phyloP scores from a whole-genome alignment of 2,888 invertebrate genomes.

The Stratiomys singularior region DNA sequence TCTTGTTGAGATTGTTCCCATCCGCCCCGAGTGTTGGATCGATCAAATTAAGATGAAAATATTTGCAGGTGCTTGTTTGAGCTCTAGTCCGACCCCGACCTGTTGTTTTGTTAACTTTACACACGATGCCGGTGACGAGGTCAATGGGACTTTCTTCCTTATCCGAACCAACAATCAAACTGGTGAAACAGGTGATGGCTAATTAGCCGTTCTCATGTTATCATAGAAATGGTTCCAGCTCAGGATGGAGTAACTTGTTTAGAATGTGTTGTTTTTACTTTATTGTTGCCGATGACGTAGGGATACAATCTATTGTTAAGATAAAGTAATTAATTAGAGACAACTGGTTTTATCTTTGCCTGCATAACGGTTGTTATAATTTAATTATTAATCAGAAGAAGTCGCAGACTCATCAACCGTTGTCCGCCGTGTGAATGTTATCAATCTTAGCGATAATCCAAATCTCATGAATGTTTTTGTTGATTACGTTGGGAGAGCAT shows the following conservation, averaged over 20 bases:
- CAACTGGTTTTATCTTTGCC: no score
- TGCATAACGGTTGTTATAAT: no score
- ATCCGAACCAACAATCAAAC: constrained; percentile 17
- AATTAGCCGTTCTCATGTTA: constrained; percentile 13
- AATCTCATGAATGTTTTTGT: no score
- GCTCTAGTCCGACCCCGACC: neutral
- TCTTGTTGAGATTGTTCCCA: neutral
- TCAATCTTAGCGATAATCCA: no score
- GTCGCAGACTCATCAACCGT: no score
- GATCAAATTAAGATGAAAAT: constrained; percentile 26
- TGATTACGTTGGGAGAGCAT: no score
- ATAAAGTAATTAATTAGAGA: no score
- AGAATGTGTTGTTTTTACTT: neutral
- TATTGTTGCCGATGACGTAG: no score
- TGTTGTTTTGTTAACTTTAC: neutral
- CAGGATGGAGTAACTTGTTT: neutral
- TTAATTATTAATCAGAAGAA: no score
- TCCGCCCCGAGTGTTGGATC: constrained; percentile 18
- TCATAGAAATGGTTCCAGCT: neutral
- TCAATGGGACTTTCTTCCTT: constrained; percentile 12
- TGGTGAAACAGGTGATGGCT: constrained; percentile 8
- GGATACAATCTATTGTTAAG: no score
- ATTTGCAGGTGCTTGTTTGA: constrained; percentile 35
- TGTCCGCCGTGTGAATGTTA: no score
- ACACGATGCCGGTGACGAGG: constrained; percentile 6